Percentiles rank a stretch among this genome's conserved stretches.
Evolutionary conservation across 2,888 invertebrate genomes (phyloP).

Genomic region (Trisateles emortualis): DNA sequence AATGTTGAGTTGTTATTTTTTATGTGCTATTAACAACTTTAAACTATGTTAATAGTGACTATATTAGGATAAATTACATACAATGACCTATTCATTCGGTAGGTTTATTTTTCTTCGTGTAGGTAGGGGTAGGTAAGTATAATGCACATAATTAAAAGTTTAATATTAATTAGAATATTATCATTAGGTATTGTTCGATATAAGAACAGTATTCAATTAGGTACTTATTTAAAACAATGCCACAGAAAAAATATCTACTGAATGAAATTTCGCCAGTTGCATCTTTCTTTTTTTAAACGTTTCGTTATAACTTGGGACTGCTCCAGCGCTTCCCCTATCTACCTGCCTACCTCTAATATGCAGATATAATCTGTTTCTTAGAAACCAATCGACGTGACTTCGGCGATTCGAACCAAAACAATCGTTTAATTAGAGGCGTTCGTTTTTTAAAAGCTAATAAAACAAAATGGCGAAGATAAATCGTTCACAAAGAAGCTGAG

Average conservation of each 20-base stretch:
- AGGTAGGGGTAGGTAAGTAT: too few relatives aligned
- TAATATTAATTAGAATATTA: too few relatives aligned
- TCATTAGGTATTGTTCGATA: too few relatives aligned
- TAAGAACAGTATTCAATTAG: too few relatives aligned
- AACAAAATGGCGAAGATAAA: slow-evolving; percentile 56
- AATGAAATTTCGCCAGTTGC: too few relatives aligned
- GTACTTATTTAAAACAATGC: too few relatives aligned
- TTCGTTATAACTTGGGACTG: neutral
- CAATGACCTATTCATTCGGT: neutral
- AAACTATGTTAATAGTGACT: neutral
- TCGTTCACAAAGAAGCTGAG: slow-evolving; percentile 55
- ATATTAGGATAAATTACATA: neutral
- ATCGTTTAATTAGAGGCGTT: slow-evolving; percentile 63
- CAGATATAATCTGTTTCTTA: slow-evolving; percentile 15
- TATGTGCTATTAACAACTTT: slow-evolving; percentile 17
- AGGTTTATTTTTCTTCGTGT: too few relatives aligned
- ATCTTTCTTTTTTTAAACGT: neutral
- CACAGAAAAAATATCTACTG: too few relatives aligned
- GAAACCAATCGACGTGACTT: slow-evolving; percentile 22
- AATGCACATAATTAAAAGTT: too few relatives aligned
- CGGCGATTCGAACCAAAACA: slow-evolving; percentile 52
- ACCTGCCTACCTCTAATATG: neutral
- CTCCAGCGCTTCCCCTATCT: neutral
- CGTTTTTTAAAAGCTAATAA: slow-evolving; percentile 49
- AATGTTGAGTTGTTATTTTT: slow-evolving; percentile 17